phyloP scores from a whole-genome alignment of 2,888 invertebrate species.

The Apotomis capreana region DNA sequence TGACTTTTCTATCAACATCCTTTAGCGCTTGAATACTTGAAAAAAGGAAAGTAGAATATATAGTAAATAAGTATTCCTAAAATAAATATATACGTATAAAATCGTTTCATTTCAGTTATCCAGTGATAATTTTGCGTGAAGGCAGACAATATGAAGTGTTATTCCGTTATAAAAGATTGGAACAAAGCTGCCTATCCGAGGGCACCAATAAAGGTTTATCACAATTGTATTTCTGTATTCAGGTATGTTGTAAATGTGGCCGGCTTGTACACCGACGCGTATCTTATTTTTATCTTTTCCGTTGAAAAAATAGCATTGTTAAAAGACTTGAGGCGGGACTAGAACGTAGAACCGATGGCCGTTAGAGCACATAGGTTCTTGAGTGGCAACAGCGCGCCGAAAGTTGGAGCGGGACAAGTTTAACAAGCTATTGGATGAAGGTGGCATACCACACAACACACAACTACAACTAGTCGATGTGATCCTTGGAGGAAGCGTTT shows the following conservation, averaged over 20 bases:
- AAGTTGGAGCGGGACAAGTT: too few relatives aligned
- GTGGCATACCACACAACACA: too few relatives aligned
- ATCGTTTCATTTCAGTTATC: background rate
- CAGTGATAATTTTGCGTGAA: background rate
- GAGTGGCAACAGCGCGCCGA: too few relatives aligned
- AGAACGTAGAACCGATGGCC: too few relatives aligned
- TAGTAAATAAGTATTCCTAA: background rate
- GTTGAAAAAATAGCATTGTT: too few relatives aligned
- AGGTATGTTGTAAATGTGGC: conserved; percentile 56
- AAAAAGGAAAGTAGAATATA: background rate
- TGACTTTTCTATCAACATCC: too few relatives aligned
- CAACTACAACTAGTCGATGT: too few relatives aligned
- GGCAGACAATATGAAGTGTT: conserved; percentile 50
- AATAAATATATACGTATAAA: background rate
- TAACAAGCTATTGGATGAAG: too few relatives aligned
- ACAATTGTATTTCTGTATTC: conserved; percentile 68
- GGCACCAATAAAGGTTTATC: conserved; percentile 71
- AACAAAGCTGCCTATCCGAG: conserved; percentile 56
- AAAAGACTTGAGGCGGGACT: too few relatives aligned
- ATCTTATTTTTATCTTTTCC: background rate
- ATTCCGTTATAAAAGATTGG: conserved; percentile 53
- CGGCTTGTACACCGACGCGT: conserved; percentile 53
- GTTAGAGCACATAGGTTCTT: too few relatives aligned
- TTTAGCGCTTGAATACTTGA: too few relatives aligned
- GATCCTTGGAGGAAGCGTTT: too few relatives aligned